These are phyloP conservation scores for Micrastur ruficollis DNA, from an alignment of 2,797 vertebrate genomes.

Conservation along the genomic window DNA sequence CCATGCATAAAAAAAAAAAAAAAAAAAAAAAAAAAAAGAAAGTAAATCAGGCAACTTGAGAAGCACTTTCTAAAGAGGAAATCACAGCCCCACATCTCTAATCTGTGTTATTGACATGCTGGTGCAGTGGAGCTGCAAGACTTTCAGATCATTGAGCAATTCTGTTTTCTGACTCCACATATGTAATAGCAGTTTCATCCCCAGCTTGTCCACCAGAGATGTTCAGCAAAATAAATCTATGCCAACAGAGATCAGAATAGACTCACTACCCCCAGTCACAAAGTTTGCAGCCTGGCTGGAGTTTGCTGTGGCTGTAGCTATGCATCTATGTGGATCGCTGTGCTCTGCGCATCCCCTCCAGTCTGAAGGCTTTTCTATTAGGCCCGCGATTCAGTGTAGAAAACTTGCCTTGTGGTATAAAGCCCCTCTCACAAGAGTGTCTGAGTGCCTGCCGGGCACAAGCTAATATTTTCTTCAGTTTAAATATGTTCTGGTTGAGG, in stretches of 20 bases:
- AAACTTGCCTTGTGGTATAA: not conserved
- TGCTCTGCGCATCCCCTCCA: not conserved
- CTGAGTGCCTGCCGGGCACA: not conserved
- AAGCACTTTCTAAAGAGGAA: not conserved
- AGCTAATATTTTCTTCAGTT: not conserved
- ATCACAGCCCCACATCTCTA: not conserved
- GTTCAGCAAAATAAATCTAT: not conserved
- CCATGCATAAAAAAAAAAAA: not conserved
- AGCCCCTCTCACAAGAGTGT: not conserved
- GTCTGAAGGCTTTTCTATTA: not conserved
- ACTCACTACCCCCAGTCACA: not conserved
- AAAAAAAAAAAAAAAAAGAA: not conserved
- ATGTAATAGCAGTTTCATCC: not conserved
- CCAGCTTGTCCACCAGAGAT: not conserved
- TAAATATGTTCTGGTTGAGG: not conserved
- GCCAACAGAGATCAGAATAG: not conserved
- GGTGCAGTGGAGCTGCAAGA: not conserved
- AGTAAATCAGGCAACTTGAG: not conserved
- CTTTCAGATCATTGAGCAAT: not conserved
- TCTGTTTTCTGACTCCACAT: not conserved
- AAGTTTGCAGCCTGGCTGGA: not conserved
- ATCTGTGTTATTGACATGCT: not conserved
- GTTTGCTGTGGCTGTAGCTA: not conserved
- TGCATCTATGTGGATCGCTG: accelerated
- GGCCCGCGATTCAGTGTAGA: not conserved